Percentiles rank a stretch among this genome's conserved stretches.
Conservation (phyloP, 2,113 vertebrate species). For the Agapornis roseicollis region DNA sequence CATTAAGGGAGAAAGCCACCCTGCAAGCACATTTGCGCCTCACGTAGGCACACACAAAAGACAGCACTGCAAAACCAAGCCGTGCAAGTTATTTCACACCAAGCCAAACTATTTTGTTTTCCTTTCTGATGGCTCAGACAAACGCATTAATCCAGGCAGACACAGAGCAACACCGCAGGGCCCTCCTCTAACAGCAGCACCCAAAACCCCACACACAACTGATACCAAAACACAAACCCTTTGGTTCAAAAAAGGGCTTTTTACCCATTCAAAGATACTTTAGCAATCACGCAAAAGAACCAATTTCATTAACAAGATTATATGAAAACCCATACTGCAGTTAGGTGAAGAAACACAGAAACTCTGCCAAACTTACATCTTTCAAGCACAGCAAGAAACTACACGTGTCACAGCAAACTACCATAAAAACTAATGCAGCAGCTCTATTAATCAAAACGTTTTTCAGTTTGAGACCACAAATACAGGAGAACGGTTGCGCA, state of each 20-base stretch:
- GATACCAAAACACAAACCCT: neutral
- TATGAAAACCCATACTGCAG: neutral
- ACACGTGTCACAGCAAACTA: neutral
- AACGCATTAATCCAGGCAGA: accelerated
- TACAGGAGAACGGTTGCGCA: neutral
- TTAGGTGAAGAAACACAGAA: neutral
- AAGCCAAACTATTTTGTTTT: neutral
- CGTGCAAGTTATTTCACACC: neutral
- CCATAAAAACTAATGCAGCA: neutral
- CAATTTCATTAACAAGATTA: constrained; percentile 16
- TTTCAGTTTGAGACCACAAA: constrained; percentile 13
- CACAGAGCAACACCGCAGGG: accelerated
- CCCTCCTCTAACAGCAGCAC: neutral
- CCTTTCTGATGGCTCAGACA: neutral
- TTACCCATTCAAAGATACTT: neutral
- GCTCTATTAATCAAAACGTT: neutral
- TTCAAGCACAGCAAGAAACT: neutral
- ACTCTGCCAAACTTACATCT: neutral
- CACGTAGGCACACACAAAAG: accelerated
- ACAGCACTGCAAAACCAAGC: neutral
- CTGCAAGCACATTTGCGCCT: neutral
- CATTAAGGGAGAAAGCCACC: neutral
- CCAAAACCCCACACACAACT: neutral
- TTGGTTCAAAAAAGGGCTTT: neutral
- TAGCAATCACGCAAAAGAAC: neutral